Evolutionary conservation across 1,140 invertebrate species (phyloP), one percentile per base, ranked within the genome.

Genomic region (Manduca sexta): DNA sequence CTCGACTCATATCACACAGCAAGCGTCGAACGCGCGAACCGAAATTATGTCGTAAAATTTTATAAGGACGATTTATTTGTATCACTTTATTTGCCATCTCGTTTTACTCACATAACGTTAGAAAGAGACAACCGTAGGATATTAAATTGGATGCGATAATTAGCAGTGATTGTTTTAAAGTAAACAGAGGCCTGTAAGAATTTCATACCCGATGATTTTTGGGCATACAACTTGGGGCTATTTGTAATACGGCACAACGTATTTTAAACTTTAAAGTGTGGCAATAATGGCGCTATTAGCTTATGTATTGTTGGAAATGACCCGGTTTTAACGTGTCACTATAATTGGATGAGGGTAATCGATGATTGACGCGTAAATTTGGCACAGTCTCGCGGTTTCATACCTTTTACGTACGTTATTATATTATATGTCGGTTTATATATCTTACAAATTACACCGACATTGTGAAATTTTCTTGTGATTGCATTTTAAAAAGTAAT

Each of bases 41-140:
- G 12, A 26, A 35, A 74, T 79, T 74, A 74, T 63, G 62, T 79
- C 75, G 66, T 76, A 70, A 79, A 79, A 72, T 65, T 73, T 79
- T 66, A 76, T 67, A 74, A 60, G 56, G 57, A 56, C 58, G 51
- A 62, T 64, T 64, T 64, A 67, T 64, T 44, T 60, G 49, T 69
- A 68, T 58, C 59, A 57, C 55, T 50, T 52, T n/a, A 39, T 15
- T 38, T 21, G 4, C 33, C 35, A 3, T 75, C 70, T 45, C 61
- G 18, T 43, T 74, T 52, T 8, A 26, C 37, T 18, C 18, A 6
- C 15, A 39, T 15, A 43, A 2, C 3, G n/a, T 42, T 6, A 42
- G 47, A 64, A n/a, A 52, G 52, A 35, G 56, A 66, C 50, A 55
- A 49, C 48, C 29, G 43, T 15, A 51, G 39, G n/a, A 52, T 44